Evolutionary conservation across 2,888 invertebrate species (phyloP), one percentile per base, ranked within the genome.

Genomic region (Xestia sexstrigata): DNA sequence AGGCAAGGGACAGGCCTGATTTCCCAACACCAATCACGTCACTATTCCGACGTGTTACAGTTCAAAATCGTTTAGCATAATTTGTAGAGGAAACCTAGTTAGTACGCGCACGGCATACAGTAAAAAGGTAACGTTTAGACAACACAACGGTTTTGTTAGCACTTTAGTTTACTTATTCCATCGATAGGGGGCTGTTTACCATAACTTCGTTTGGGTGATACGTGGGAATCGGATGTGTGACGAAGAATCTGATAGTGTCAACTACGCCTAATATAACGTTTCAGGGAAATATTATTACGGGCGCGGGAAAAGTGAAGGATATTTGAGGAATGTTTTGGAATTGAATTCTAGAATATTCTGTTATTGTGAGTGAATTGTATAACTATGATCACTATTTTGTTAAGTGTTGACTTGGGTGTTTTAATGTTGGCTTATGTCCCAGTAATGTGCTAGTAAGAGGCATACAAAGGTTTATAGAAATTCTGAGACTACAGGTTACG

Each of bases 41-140:
- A 82, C 84, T 90, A 88, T 87, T 68, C 23, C 75, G n/a, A 78
- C 13, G 81, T n/a, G 47, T 76, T 88, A 91, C 68, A 84, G 91
- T 85, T 84, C 63, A 87, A 80, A 90, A 85, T 91, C 66, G 81
- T 47, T 76, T 88, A 84, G 73, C 80, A 81, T 78, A 83, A 83
- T 81, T 85, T 84, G 81, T 83, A 76, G 90, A 91, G 91, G 92
- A 94, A 93, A 94, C 92, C 90, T 84, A 81, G 83, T 84, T 88
- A 88, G 89, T 87, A 94, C 94, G 94, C 91, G 91, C 86, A 87
- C 91, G 82, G 92, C 91, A 94, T 94, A 92, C 91, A 86, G 87
- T 87, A 90, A 90, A 92, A 93, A 91, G 91, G 90, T 89, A 89
- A 90, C 83, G 78, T 89, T 91, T 89, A 90, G 74, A 84, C 82